Base-by-base conservation (phyloP, 2,888 invertebrate genomes). In the Apamea anceps region DNA sequence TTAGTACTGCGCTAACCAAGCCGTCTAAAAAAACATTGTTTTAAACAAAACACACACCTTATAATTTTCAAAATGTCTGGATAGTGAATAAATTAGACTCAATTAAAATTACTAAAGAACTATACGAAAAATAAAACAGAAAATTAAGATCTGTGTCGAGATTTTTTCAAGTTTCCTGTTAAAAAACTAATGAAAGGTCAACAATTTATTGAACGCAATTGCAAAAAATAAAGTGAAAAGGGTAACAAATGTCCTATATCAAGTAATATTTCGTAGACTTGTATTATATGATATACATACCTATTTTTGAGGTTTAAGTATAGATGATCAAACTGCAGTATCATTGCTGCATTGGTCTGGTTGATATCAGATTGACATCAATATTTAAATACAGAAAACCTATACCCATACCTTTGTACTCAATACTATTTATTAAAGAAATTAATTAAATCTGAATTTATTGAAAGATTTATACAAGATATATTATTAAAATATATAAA, bases 191-290 rank as follows among this genome's bases (percentile, higher is more conserved):
- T 67, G 0, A 54, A 63, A 81, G 63, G 6, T 63, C 18, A 48
- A 42, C 10, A 63, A n/a, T 25, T 18, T 54, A 12, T 48, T 57
- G 10, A 15, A 57, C 8, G 21, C 37, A 37, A 37, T 28, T 28
- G 37, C 48, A 57, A 75, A 54, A 51, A 62, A 21, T 25, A 5
- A 1, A 48, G 57, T 81, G 28, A 42, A 70, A 75, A 81, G 75
- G 63, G 54, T 48, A 48, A 63, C 75, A 15, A 70, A 57, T 73
- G 8, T 37, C 42, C 32, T 54, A 6, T 54, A 28, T 8, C 1
- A 66, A 60, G 25, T 42, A 25, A 48, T 21, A 63, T 51, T 5
- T 63, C n/a, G 37, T 75, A 63, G 18, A 18, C 10, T 28, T 28
- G 5, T 62, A 10, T 7, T 42, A 42, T 42, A 42, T 32, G 28